Evolutionary conservation across 2,888 invertebrate genomes (phyloP), one percentile per base, ranked within the genome.

Genomic region (Tholera decimalis): DNA sequence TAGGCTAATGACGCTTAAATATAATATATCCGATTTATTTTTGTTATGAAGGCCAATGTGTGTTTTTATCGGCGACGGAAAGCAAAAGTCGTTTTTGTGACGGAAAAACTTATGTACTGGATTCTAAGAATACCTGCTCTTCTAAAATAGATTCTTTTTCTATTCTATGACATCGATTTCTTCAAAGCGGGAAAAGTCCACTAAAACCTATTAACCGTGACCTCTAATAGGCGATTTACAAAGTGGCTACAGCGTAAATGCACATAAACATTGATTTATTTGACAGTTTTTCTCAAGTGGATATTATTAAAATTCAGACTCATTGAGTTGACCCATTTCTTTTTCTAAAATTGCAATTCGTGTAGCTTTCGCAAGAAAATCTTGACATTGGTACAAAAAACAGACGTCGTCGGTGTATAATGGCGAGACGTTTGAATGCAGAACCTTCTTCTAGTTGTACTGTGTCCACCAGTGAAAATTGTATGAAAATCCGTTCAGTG

Each of bases 271-370:
- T 24, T 41, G 13, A 66, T 57, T 65, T 30, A 49, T 49, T 28
- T 49, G 22, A 20, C 46, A 55, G 24, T 24, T 33, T 9, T 5
- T 0, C 9, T 64, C 44, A 37, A 54, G 1, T 4, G 43, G 3
- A 8, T 28, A 20, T 35, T 28, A 15, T 22, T 28, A 13, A n/a
- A 11, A 33, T 33, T 33, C 6, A 1, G 4, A 18, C 3, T 54
- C 39, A 22, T 55, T 65, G 13, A 30, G 4, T 64, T 49, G 41
- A 43, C 28, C 57, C 35, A 41, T 66, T 49, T 54, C 20, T 41
- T 65, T 0, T 30, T 6, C 11, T 24, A 44, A 15, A 13, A 60
- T 18, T 11, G 22, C 7, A 35, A 22, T 37, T 46, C 3, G 7
- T 22, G 3, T 6, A 35, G 15, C 33, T 35, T n/a, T n/a, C 13